phyloP scores from a whole-genome alignment of 2,113 vertebrate species.

The Ictidomys tridecemlineatus region DNA sequence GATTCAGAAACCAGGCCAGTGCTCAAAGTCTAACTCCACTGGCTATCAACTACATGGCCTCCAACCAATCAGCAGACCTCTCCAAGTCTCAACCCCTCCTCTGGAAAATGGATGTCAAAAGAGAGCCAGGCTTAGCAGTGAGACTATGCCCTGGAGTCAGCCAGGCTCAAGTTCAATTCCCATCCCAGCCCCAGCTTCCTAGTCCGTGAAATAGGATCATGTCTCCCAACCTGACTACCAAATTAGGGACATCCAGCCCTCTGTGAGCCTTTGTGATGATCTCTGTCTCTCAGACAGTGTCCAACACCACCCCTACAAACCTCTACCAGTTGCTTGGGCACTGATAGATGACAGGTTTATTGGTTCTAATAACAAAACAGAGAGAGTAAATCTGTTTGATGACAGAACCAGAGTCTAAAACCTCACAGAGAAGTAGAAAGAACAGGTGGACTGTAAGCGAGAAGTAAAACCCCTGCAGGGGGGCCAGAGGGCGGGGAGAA shows the following conservation, averaged over 20 bases:
- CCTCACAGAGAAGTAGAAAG: background rate
- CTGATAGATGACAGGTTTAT: background rate
- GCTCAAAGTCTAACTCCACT: background rate
- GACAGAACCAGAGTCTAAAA: background rate
- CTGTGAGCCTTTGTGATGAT: background rate
- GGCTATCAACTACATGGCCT: background rate
- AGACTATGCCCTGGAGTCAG: background rate
- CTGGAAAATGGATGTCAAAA: background rate
- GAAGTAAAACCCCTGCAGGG: background rate
- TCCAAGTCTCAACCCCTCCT: background rate
- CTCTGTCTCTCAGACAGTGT: background rate
- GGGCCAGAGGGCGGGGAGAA: background rate
- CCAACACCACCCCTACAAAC: background rate
- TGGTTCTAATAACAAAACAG: background rate
- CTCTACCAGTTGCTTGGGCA: background rate
- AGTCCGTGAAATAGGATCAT: background rate
- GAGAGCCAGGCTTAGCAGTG: background rate
- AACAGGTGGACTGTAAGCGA: background rate
- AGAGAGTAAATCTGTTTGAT: background rate
- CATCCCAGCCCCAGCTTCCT: no score
- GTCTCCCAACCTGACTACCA: background rate
- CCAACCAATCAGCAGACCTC: background rate
- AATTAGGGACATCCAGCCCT: no score
- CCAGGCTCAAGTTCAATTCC: background rate
- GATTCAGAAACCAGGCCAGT: background rate